Conservation (phyloP, 2,113 vertebrate genomes). For the Petrocephalus zakoni region DNA sequence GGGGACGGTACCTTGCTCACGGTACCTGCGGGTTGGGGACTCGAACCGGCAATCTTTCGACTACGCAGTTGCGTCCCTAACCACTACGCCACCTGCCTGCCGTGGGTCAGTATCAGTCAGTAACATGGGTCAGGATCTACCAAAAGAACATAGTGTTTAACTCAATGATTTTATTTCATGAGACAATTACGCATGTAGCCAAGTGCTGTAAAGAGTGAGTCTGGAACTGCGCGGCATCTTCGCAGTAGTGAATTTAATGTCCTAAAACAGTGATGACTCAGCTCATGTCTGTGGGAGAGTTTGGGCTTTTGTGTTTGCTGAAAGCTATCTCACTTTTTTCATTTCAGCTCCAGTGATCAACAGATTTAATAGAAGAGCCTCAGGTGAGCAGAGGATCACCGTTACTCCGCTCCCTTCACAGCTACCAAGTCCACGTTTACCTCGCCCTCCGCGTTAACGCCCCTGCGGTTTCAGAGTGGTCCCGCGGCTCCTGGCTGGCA, state of each 20-base stretch:
- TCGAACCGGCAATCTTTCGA: too few relatives aligned
- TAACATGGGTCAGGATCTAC: too few relatives aligned
- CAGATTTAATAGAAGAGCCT: constrained; percentile 30
- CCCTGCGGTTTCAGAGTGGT: background rate
- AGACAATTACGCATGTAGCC: background rate
- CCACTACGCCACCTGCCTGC: too few relatives aligned
- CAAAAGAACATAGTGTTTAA: background rate
- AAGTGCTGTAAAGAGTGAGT: background rate
- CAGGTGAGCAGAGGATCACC: constrained; percentile 19
- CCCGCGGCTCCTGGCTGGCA: background rate
- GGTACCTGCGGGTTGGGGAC: too few relatives aligned
- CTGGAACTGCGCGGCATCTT: background rate
- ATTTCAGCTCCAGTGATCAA: constrained; percentile 27
- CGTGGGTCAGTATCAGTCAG: too few relatives aligned
- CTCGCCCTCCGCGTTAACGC: background rate
- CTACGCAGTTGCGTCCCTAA: too few relatives aligned
- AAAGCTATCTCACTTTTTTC: background rate
- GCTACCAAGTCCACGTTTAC: background rate
- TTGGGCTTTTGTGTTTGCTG: background rate
- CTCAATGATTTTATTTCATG: background rate
- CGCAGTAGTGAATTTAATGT: background rate
- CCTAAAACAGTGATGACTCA: background rate
- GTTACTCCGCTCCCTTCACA: too few relatives aligned
- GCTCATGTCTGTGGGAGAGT: background rate
- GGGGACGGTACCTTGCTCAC: too few relatives aligned